Base-by-base conservation (phyloP, 2,888 invertebrate genomes). In the Chaetogeoica ovagalla region DNA sequence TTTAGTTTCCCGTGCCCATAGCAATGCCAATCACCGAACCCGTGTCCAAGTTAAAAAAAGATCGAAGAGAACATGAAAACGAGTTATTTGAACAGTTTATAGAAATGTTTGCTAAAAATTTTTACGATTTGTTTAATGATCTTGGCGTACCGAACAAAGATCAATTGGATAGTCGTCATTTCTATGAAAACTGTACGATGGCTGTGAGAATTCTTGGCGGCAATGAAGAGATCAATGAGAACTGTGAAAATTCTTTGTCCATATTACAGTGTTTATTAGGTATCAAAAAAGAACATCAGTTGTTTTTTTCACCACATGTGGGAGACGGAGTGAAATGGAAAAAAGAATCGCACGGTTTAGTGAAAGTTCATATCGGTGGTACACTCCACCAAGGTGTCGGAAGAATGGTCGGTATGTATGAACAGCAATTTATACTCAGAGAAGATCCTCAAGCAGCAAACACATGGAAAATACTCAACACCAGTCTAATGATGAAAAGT, bases 381-480 rank as follows among this genome's bases (percentile, higher is more conserved):
- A 79, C 79, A 23, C 65, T 79, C 8, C 79, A 79, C 21, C 79
- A 79, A 57, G 79, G 79, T 57, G 23, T 65, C 57, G 79, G 79
- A 43, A 63, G 79, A 30, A 57, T 79, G 63, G 79, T 79, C n/a
- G 79, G 79, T 7, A 79, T 79, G 62, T 79, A 71, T 71, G 79
- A 79, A 57, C 79, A 79, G 1, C 79, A 79, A 57, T 79, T 79
- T 75, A 21, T 79, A 37, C 71, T 79, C 0, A 21, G 79, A 63
- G 79, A 79, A 71, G 79, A 79, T 43, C 79, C 79, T 65, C 70
- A 71, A 71, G 79, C 79, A n/a, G 57, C 55, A 55, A 79, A 79
- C 19, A 79, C 79, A 5, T 79, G 79, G 79, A 79, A 79, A 57
- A 63, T 79, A 39, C 63, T 71, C 2, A 70, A 79, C 21, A 79